These are phyloP conservation scores for Cordylochernes scorpioides DNA, from an alignment of 2,888 invertebrate species.

Conservation along the genomic window DNA sequence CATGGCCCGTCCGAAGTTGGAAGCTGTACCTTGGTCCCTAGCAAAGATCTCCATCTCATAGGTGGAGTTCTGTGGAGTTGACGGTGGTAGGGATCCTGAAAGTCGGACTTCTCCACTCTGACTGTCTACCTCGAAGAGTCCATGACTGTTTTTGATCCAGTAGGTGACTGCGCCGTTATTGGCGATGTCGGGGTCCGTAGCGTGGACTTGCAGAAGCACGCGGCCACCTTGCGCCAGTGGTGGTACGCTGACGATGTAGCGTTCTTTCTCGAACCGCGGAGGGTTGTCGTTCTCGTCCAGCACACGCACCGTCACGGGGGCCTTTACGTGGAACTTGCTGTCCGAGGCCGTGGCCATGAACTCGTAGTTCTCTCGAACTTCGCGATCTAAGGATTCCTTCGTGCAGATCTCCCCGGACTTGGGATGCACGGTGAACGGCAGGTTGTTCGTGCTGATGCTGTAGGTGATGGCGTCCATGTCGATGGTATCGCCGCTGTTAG, in stretches of 20 bases:
- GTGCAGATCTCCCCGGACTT: slow-evolving; percentile 15
- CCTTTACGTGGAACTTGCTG: slow-evolving; percentile 14
- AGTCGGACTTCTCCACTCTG: slow-evolving; percentile 16
- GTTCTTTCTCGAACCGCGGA: slow-evolving; percentile 16
- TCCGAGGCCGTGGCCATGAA: slow-evolving; percentile 14
- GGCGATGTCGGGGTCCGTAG: slow-evolving; percentile 15
- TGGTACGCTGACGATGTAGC: slow-evolving; percentile 16
- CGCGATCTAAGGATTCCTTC: slow-evolving; percentile 14
- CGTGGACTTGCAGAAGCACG: slow-evolving; percentile 15
- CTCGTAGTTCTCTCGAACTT: slow-evolving; percentile 13
- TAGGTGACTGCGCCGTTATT: slow-evolving; percentile 17
- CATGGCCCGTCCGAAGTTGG: slow-evolving; percentile 16
- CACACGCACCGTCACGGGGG: slow-evolving; percentile 10
- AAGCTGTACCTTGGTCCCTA: slow-evolving; percentile 16
- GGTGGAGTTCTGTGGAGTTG: slow-evolving; percentile 11
- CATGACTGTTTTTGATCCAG: slow-evolving; percentile 18
- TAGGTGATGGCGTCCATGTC: slow-evolving; percentile 15
- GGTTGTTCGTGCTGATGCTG: slow-evolving; percentile 10
- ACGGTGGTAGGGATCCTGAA: slow-evolving; percentile 9
- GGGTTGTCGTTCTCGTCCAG: slow-evolving; percentile 17
- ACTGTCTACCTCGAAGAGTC: slow-evolving; percentile 17
- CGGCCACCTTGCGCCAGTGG: slow-evolving; percentile 16
- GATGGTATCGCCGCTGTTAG: slow-evolving; percentile 17
- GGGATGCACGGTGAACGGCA: slow-evolving; percentile 13
- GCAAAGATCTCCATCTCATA: slow-evolving; percentile 17